Conservation (phyloP, 2,888 invertebrate species). For the Agrotis ipsilon region DNA sequence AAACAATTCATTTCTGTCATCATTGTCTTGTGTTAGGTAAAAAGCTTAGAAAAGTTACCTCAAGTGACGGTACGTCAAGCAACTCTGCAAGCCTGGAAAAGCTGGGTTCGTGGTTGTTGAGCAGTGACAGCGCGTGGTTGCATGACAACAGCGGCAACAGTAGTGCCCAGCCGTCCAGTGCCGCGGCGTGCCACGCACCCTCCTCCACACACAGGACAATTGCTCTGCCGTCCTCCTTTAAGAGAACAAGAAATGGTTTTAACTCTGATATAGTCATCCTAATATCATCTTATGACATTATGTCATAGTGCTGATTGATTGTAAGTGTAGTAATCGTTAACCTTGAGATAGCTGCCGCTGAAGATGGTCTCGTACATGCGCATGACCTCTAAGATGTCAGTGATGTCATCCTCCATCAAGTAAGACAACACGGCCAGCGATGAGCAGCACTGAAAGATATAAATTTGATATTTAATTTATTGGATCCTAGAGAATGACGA, state of each 20-base stretch:
- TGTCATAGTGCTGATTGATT: neutral
- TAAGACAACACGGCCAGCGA: slow-evolving; percentile 96
- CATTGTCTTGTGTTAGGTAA: neutral
- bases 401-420: slow-evolving; percentile 94
- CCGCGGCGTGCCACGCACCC: slow-evolving; percentile 94
- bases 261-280: neutral
- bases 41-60: slow-evolving; percentile 60
- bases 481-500: neutral
- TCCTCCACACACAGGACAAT: slow-evolving; percentile 93
- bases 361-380: slow-evolving; percentile 95
- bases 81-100: slow-evolving; percentile 90
- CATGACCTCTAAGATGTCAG: slow-evolving; percentile 94
- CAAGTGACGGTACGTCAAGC: slow-evolving; percentile 84
- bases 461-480: neutral
- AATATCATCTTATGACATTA: neutral
- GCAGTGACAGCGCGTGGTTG: slow-evolving; percentile 92
- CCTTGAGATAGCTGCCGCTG: slow-evolving; percentile 94
- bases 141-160: slow-evolving; percentile 95
- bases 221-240: slow-evolving; percentile 93
- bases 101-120: slow-evolving; percentile 73
- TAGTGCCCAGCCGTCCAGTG: slow-evolving; percentile 97
- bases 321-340: slow-evolving; percentile 52
- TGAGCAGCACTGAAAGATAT: slow-evolving; percentile 94
- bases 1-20: neutral
- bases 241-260: neutral